These are phyloP conservation scores for Drosophila kepulauana DNA, from an alignment of 1,140 invertebrate genomes.

Conservation along the genomic window DNA sequence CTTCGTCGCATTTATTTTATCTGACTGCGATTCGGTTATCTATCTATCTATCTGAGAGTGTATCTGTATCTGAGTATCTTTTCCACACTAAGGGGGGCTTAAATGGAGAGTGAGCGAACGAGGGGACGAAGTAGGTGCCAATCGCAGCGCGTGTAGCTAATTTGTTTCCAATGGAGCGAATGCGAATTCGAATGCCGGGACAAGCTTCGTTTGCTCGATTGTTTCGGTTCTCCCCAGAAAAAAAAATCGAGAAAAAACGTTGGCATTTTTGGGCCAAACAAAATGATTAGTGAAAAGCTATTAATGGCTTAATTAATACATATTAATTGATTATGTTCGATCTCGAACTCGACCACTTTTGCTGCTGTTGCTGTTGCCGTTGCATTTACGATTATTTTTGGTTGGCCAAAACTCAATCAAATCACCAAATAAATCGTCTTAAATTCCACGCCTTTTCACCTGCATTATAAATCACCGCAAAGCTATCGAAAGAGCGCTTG, in stretches of 20 bases:
- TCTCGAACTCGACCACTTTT: background rate
- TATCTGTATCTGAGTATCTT: conserved; percentile 7
- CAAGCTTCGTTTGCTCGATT: background rate
- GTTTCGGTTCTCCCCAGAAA: conserved; percentile 26
- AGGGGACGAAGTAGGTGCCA: conserved; percentile 43
- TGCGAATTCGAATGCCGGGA: conserved; percentile 3
- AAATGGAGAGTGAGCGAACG: conserved; percentile 5
- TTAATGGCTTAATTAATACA: conserved; percentile 73
- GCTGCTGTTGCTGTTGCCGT: background rate
- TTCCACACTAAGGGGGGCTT: background rate
- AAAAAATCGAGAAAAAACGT: conserved; percentile 20
- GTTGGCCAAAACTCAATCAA: background rate
- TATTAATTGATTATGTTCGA: conserved; percentile 69
- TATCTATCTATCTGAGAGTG: background rate
- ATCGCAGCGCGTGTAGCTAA: conserved; percentile 74
- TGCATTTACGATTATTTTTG: background rate
- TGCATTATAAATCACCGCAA: conserved; percentile 9
- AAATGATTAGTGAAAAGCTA: conserved; percentile 80
- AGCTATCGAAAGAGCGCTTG: conserved; percentile 3
- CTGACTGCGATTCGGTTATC: background rate
- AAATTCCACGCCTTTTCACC: background rate
- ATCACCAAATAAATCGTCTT: background rate
- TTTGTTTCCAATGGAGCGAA: conserved; percentile 51
- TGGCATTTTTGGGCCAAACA: conserved; percentile 66
- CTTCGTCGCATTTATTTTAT: conserved; percentile 8